Evolutionary conservation across 2,113 vertebrate species (phyloP), one percentile per base, ranked within the genome.

Genomic region (Piprites chloris): DNA sequence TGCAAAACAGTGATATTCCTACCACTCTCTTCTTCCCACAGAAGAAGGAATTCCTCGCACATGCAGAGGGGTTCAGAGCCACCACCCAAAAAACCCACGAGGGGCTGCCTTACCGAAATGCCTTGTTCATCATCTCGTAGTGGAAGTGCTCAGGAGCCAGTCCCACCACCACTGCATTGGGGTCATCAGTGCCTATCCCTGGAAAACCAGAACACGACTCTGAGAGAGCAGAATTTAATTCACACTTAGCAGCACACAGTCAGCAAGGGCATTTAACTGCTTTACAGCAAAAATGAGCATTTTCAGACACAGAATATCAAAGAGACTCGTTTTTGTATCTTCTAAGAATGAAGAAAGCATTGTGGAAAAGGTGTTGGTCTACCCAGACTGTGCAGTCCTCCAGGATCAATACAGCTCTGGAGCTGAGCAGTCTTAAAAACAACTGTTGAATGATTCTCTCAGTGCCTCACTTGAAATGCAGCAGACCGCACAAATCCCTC

Each of bases 131-230:
- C 90, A 96, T 98, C 93, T 99, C 97, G 49, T 99, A 99, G 98
- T 99, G 98, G 93, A 99, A 99, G 90, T 98, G 98, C 66, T 99
- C 98, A 16, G 99, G 99, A 87, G 99, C 98, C 91, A 99, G 97
- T 86, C 99, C 99, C 19, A 99, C 77, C 71, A 99, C 98, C 39
- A 99, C 99, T 9, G 99, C 99, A 15, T 99, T 99, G 42, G 99
- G 99, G 47, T 99, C 97, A 6, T 96, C 97, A 0, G 98, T 99
- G 89, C 98, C 97, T 37, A 99, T 97, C 81, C 99, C 99, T 99
- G 93, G 19, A 82, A 96, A 95, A 68, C 0, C 28, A 80, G 88
- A 89, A 78, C 9, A 5, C 2, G 4, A 12, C n/a, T 63, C 37
- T 67, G 39, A 94, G 73, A 0, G 0, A 71, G 35, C 4, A 14